Percentiles rank a stretch among this genome's conserved stretches.
These are phyloP conservation scores for Cheilosia variabilis DNA, from an alignment of 2,888 invertebrate species.

Conservation along the genomic window DNA sequence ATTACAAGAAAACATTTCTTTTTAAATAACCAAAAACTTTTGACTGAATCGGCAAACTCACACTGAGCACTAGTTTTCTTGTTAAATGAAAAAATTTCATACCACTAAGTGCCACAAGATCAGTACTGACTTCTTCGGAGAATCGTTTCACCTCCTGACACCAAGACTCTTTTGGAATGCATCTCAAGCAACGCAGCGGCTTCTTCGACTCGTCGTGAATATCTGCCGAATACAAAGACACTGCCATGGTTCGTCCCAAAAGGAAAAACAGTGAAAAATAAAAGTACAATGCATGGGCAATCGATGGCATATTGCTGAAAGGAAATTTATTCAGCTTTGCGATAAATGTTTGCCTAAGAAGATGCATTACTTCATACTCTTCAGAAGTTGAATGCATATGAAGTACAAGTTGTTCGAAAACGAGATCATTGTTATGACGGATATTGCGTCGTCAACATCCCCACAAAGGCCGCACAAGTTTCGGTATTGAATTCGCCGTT, in stretches of 20 bases:
- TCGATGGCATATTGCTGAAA: conserved; percentile 81
- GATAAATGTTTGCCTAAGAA: background rate
- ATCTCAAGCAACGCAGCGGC: conserved; percentile 82
- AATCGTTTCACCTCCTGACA: conserved; percentile 84
- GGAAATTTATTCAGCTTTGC: background rate
- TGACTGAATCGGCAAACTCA: conserved; percentile 73
- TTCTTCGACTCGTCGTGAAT: conserved; percentile 85
- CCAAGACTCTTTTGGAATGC: conserved; percentile 84
- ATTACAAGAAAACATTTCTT: conserved; percentile 2
- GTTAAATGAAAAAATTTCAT: conserved; percentile 83
- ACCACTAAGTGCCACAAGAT: conserved; percentile 82
- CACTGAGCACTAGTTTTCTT: conserved; percentile 81
- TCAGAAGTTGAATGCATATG: conserved; percentile 85
- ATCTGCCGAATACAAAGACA: conserved; percentile 85
- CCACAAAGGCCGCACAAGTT: conserved; percentile 84
- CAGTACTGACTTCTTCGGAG: conserved; percentile 81
- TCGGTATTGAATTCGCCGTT: conserved; percentile 85
- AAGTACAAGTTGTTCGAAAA: conserved; percentile 86
- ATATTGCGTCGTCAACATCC: conserved; percentile 84
- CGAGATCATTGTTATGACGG: conserved; percentile 85
- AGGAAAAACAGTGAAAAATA: conserved; percentile 86
- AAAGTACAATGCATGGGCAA: conserved; percentile 84
- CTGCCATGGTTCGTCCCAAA: conserved; percentile 85
- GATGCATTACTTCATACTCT: conserved; percentile 84
- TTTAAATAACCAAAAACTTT: background rate